A percentile compares a stretch with the other conserved stretches of the same genome.
Evolutionary conservation across 2,797 vertebrate genomes (phyloP).

Genomic region (Rhinoraja longicauda): DNA sequence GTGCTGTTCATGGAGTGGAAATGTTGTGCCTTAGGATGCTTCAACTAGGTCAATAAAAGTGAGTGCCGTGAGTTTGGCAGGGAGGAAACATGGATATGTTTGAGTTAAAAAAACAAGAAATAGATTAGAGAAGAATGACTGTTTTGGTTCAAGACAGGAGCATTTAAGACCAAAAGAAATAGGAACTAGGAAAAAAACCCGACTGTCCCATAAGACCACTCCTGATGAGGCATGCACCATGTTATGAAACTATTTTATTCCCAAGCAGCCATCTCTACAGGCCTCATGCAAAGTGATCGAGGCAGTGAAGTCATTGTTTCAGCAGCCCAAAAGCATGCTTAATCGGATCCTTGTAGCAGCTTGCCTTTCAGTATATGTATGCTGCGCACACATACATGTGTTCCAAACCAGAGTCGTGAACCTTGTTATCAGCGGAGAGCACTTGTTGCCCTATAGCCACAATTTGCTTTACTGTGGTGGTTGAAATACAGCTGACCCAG

Average conservation of each 20-base stretch:
- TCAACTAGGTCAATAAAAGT: not conserved
- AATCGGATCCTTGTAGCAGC: not conserved
- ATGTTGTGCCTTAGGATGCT: not conserved
- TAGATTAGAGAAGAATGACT: not conserved
- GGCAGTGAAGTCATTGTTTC: not conserved
- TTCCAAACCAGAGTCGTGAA: not conserved
- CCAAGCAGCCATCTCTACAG: not conserved
- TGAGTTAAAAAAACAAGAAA: not conserved
- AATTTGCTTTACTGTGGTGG: not conserved
- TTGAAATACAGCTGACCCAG: not conserved
- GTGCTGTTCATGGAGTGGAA: not conserved
- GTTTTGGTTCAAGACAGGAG: not conserved
- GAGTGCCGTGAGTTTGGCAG: not conserved
- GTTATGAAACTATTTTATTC: not conserved
- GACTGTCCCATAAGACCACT: not conserved
- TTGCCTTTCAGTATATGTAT: not conserved
- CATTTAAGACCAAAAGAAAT: not conserved
- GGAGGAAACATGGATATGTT: not conserved
- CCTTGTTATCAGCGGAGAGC: not conserved
- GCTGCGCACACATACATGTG: not conserved
- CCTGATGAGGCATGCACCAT: no score
- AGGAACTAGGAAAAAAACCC: no score
- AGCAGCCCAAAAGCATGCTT: not conserved
- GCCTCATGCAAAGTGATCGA: not conserved
- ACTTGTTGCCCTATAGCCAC: not conserved